A percentile compares a stretch with the other conserved stretches of the same genome.
phyloP scores from a whole-genome alignment of 2,113 vertebrate genomes.

The Aegithalos caudatus region DNA sequence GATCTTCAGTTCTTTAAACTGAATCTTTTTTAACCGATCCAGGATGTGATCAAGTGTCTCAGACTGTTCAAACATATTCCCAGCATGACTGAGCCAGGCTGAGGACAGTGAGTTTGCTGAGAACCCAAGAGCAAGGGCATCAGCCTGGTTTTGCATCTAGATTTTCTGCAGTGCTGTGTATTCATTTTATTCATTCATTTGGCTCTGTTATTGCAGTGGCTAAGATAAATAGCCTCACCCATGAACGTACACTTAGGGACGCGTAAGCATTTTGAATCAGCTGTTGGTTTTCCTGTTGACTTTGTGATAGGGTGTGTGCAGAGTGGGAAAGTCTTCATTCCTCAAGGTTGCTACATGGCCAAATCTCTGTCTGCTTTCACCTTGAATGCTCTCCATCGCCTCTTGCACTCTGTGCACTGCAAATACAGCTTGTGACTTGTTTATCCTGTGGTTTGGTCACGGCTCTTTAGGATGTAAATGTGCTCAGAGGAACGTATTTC shows the following conservation, averaged over 20 bases:
- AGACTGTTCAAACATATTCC: background rate
- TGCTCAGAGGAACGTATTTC: slow-evolving; percentile 40
- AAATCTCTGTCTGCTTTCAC: slow-evolving; percentile 9
- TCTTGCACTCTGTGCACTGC: background rate
- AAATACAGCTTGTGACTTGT: background rate
- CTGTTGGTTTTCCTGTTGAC: slow-evolving; percentile 42
- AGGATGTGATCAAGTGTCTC: background rate
- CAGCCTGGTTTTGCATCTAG: background rate
- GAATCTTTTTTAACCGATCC: background rate
- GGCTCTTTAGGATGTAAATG: slow-evolving; percentile 49
- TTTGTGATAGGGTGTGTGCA: background rate
- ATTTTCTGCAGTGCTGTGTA: background rate
- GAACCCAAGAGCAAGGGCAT: background rate
- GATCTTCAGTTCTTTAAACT: background rate
- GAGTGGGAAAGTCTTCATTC: slow-evolving; percentile 12
- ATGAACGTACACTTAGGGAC: background rate
- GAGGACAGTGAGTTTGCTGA: background rate
- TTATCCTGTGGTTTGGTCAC: slow-evolving; percentile 28
- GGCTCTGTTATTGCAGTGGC: background rate
- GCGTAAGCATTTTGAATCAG: background rate
- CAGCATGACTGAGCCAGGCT: background rate
- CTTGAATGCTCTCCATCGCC: background rate
- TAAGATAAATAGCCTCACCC: background rate
- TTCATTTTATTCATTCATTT: background rate
- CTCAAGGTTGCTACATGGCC: background rate